Conservation (phyloP, 2,888 invertebrate species). For the Meganola albula region DNA sequence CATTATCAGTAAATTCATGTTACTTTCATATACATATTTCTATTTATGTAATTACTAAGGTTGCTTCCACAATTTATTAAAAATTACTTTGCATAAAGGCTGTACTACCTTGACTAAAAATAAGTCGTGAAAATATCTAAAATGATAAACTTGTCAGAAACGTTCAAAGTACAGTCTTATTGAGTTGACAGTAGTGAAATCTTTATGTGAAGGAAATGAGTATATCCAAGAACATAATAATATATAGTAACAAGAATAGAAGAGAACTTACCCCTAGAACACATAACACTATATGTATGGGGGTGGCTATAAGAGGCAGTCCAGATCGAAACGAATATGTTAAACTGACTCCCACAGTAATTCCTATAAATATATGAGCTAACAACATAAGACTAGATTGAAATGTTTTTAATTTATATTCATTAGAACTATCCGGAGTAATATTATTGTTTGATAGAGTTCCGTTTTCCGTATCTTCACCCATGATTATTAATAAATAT, state of each 20-base stretch:
- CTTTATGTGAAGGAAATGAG: no score
- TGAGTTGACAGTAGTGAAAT: no score
- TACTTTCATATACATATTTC: no score
- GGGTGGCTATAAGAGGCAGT: slow-evolving; percentile 37
- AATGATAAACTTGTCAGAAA: no score
- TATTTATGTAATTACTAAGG: no score
- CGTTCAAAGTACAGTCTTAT: no score
- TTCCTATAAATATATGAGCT: slow-evolving; percentile 51
- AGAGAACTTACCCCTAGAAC: slow-evolving; percentile 56
- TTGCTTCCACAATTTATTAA: no score
- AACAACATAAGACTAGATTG: slow-evolving; percentile 43
- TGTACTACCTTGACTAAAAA: no score
- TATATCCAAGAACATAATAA: no score
- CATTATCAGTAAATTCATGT: no score
- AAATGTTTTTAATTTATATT: slow-evolving; percentile 40
- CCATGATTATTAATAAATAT: not conserved
- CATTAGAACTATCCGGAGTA: not conserved
- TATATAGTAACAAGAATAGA: not conserved
- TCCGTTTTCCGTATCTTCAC: slow-evolving; percentile 10
- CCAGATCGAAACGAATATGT: slow-evolving; percentile 42
- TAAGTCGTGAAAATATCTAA: no score
- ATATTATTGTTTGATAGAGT: not conserved
- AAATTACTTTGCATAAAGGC: no score
- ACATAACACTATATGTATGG: slow-evolving; percentile 50
- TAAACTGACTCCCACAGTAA: slow-evolving; percentile 39